A percentile compares a stretch with the other conserved stretches of the same genome.
Conservation (phyloP, 2,113 vertebrate genomes). For the Chamaetylas fuelleborni region DNA sequence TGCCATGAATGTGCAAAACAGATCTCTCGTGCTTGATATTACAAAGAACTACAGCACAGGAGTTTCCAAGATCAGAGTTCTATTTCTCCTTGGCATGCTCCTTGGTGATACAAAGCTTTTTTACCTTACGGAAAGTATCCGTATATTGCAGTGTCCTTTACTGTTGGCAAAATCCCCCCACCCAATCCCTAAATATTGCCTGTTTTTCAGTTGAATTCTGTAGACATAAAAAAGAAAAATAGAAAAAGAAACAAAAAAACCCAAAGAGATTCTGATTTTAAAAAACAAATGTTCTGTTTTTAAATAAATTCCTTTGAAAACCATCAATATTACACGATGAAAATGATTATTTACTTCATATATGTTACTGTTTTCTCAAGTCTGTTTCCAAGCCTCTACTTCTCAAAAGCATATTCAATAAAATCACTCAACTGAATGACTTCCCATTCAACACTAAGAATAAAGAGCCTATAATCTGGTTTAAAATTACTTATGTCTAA, state of each 20-base stretch:
- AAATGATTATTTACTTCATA: not conserved
- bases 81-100: not conserved
- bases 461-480: not conserved
- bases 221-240: not conserved
- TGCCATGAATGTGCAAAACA: slow-evolving; percentile 67
- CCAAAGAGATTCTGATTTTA: not conserved
- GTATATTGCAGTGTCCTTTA: not conserved
- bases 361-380: not conserved
- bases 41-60: not conserved
- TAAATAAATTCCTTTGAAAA: not conserved
- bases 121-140: not conserved
- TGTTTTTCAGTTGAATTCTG: not conserved
- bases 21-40: not conserved
- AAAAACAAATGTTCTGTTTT: not conserved
- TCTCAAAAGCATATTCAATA: not conserved
- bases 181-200: not conserved
- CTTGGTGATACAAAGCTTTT: not conserved
- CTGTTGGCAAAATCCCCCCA: fast-evolving
- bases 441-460: not conserved
- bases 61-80: slow-evolving; percentile 13
- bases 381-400: not conserved
- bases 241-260: not conserved
- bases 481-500: not conserved
- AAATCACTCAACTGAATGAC: not conserved
- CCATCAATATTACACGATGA: not conserved